A percentile compares a stretch with the other conserved stretches of the same genome.
Evolutionary conservation across 2,888 invertebrate species (phyloP).

Genomic region (Ophioninae sp.): DNA sequence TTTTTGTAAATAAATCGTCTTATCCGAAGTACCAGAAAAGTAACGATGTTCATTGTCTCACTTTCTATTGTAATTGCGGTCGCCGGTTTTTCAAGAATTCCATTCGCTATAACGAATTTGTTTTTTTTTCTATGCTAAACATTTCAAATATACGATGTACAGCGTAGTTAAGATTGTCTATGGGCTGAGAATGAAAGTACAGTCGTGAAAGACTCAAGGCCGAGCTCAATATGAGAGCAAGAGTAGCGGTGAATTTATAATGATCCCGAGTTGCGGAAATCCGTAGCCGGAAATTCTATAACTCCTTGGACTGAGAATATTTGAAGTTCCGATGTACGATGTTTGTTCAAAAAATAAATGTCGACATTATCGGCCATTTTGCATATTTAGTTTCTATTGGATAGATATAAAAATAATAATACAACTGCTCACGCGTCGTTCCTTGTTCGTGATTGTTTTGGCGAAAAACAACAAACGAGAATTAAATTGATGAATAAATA

Average conservation of each 20-base stretch:
- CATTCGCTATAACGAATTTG: background rate
- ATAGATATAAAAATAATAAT: too few relatives aligned
- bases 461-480: too few relatives aligned
- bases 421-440: too few relatives aligned
- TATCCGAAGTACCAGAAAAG: too few relatives aligned
- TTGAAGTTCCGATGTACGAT: background rate
- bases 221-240: constrained; percentile 25
- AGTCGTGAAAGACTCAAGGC: constrained; percentile 54
- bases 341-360: too few relatives aligned
- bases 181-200: constrained; percentile 52
- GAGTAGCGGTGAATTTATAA: constrained; percentile 44
- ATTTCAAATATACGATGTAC: constrained; percentile 18
- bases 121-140: background rate
- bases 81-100: background rate
- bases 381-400: too few relatives aligned
- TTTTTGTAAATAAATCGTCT: too few relatives aligned
- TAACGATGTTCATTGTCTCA: background rate
- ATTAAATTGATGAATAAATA: too few relatives aligned
- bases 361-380: too few relatives aligned
- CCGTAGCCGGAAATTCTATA: constrained; percentile 33
- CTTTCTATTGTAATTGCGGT: background rate
- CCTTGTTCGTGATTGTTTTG: too few relatives aligned
- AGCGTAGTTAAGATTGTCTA: constrained; percentile 15
- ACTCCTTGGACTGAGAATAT: background rate
- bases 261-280: constrained; percentile 49